phyloP scores from a whole-genome alignment of 2,797 vertebrate species.

The Hemitrygon akajei region DNA sequence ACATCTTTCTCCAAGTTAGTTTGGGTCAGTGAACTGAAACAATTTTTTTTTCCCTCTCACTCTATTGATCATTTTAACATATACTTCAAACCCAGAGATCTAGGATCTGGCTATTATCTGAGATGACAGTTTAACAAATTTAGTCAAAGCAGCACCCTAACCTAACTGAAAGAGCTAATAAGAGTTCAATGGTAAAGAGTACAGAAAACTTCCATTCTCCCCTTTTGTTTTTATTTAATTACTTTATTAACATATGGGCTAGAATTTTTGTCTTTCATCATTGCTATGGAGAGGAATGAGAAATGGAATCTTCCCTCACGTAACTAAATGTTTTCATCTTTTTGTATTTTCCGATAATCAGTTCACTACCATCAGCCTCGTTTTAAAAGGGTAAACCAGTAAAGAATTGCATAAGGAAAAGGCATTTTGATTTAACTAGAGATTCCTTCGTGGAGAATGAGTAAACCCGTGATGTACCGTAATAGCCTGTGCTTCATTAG shows the following conservation, averaged over 20 bases:
- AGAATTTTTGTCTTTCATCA: background rate
- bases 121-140: conserved; percentile 29
- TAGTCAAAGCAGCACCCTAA: conserved; percentile 19
- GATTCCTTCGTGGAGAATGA: background rate
- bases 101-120: background rate
- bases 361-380: background rate
- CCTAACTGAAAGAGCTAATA: conserved; percentile 18
- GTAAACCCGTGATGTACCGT: background rate
- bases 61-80: conserved; percentile 31
- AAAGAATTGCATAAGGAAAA: background rate
- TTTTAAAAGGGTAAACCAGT: background rate
- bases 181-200: background rate
- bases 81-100: conserved; percentile 2
- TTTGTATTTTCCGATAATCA: background rate
- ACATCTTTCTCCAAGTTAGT: conserved; percentile 25
- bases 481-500: background rate
- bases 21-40: conserved; percentile 34
- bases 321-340: background rate
- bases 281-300: background rate
- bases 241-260: background rate
- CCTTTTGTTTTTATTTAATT: conserved; percentile 18
- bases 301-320: background rate
- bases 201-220: conserved; percentile 13
- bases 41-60: conserved; percentile 7
- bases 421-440: background rate